Conservation (phyloP, 1,140 invertebrate species). For the Chironomus tepperi region DNA sequence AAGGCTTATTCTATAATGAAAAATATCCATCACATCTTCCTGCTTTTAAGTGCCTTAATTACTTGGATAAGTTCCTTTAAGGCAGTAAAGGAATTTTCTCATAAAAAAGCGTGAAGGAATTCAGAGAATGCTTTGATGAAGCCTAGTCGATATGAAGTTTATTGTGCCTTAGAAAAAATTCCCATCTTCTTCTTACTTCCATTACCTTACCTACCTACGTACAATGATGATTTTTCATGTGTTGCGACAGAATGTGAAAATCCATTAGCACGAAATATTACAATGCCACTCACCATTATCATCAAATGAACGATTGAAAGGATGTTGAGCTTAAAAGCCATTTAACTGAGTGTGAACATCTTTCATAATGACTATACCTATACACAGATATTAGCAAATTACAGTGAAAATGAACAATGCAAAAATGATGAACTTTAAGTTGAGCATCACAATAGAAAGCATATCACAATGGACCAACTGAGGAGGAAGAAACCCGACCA, state of each 20-base stretch:
- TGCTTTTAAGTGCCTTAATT: too few relatives aligned
- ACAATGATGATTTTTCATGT: background rate
- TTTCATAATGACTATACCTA: background rate
- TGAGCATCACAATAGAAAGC: background rate
- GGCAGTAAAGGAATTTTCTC: background rate
- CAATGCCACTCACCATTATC: background rate
- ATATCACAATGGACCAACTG: background rate
- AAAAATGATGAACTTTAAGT: background rate
- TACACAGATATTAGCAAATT: too few relatives aligned
- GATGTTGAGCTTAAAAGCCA: conserved; percentile 21
- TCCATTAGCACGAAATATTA: conserved; percentile 5
- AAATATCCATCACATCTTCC: too few relatives aligned
- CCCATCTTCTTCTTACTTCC: too few relatives aligned
- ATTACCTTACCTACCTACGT: too few relatives aligned
- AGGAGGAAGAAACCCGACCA: background rate
- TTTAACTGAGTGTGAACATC: conserved; percentile 18
- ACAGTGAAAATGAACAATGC: too few relatives aligned
- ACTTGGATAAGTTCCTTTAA: too few relatives aligned
- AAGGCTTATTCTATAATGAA: too few relatives aligned
- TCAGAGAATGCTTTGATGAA: background rate
- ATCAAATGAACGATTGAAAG: background rate
- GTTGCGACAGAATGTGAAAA: background rate
- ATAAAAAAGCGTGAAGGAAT: background rate
- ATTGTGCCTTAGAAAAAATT: background rate
- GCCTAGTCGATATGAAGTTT: background rate